These are phyloP conservation scores for Hephaestus fuliginosus DNA, from an alignment of 2,797 vertebrate genomes.

Conservation along the genomic window DNA sequence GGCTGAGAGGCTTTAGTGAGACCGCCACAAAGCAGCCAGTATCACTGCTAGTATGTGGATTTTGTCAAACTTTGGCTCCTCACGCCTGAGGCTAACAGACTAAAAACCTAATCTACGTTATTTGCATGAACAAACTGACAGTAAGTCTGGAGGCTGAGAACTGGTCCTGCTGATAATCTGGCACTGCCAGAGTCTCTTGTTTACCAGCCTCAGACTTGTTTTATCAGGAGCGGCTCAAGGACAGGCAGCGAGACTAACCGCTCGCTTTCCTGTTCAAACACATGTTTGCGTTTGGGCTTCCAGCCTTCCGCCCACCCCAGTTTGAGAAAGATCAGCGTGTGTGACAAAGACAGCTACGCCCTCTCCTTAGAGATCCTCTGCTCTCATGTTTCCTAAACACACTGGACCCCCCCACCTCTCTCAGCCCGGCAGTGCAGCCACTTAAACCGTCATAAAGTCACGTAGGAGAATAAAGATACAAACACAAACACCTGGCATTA, in stretches of 20 bases:
- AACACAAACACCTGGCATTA: neutral
- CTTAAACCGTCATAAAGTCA: conserved; percentile 3
- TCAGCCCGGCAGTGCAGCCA: conserved; percentile 1
- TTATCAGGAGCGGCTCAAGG: conserved; percentile 70
- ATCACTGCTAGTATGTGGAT: neutral
- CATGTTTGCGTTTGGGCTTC: conserved; percentile 53
- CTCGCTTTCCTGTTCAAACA: conserved; percentile 67
- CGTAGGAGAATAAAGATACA: conserved; percentile 1
- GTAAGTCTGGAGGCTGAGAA: conserved; percentile 42
- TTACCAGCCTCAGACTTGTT: conserved; percentile 52
- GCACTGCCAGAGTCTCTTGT: conserved; percentile 46
- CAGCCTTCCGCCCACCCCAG: conserved; percentile 36
- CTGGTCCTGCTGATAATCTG: conserved; percentile 55
- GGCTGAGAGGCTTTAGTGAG: neutral
- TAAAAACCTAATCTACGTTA: neutral
- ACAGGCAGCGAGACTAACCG: conserved; percentile 42
- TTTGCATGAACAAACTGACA: conserved; percentile 57
- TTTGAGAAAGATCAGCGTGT: conserved; percentile 47
- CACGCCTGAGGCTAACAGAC: neutral
- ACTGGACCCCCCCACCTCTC: neutral
- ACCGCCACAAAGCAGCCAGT: conserved; percentile 18
- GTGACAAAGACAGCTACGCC: conserved; percentile 62
- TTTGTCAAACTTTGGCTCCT: conserved; percentile 16
- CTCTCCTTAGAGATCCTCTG: conserved; percentile 60
- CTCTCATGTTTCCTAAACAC: conserved; percentile 58